Conservation (phyloP, 2,888 invertebrate genomes). For the Agrotis exclamationis region DNA sequence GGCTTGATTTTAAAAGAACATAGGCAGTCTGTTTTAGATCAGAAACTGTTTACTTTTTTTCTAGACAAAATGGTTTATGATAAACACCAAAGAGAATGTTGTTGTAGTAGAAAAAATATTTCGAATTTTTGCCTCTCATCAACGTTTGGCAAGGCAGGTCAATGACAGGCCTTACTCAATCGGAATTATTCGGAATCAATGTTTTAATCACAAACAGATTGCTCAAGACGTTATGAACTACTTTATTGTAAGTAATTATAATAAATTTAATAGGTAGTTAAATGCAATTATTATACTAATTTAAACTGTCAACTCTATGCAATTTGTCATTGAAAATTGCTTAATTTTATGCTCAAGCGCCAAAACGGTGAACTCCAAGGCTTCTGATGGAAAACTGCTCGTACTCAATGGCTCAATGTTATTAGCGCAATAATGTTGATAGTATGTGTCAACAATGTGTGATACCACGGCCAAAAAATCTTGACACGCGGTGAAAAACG, state of each 20-base stretch:
- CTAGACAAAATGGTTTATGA: slow-evolving; percentile 1
- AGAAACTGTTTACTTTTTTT: slow-evolving; percentile 38
- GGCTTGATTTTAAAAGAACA: not conserved
- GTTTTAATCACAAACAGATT: slow-evolving; percentile 3
- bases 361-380: slow-evolving; percentile 43
- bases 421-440: slow-evolving; percentile 57
- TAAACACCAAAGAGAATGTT: slow-evolving; percentile 20
- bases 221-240: not conserved
- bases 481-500: slow-evolving; percentile 7
- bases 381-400: slow-evolving; percentile 41
- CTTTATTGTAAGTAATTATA: slow-evolving; percentile 14
- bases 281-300: slow-evolving; percentile 13
- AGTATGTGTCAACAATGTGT: slow-evolving; percentile 51
- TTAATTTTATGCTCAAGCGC: slow-evolving; percentile 31
- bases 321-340: slow-evolving; percentile 50
- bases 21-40: slow-evolving; percentile 34
- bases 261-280: slow-evolving; percentile 21
- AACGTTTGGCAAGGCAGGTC: not conserved
- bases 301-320: slow-evolving; percentile 22
- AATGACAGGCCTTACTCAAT: slow-evolving; percentile 3
- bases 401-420: slow-evolving; percentile 54
- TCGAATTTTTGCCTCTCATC: not conserved
- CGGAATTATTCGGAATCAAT: not conserved
- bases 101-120: not conserved
- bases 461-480: slow-evolving; percentile 4